Conservation (phyloP, 2,888 invertebrate species). For the Tridacna crocea region DNA sequence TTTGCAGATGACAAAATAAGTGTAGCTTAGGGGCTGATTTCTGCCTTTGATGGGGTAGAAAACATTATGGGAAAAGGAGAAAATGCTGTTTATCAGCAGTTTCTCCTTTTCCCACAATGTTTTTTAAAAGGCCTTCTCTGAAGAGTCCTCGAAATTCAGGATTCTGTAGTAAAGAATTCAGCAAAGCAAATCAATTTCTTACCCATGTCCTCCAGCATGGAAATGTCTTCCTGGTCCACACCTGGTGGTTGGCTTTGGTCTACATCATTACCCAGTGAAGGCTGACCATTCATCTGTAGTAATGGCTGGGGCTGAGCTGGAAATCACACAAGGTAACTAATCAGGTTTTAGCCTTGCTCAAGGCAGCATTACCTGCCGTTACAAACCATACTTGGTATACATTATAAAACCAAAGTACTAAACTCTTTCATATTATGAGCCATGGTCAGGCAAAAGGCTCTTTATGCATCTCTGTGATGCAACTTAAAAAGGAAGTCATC, state of each 20-base stretch:
- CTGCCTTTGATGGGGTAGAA: too few species aligned
- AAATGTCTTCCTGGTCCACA: constrained; percentile 37
- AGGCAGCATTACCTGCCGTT: neutral
- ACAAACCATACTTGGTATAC: neutral
- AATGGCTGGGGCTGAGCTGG: constrained; percentile 69
- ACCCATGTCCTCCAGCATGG: constrained; percentile 55
- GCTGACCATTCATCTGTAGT: constrained; percentile 22
- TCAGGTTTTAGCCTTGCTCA: neutral
- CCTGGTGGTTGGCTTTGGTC: constrained; percentile 5
- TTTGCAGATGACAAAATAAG: too few species aligned
- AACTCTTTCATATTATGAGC: too few species aligned
- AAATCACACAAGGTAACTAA: constrained; percentile 25
- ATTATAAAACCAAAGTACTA: neutral
- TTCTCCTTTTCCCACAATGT: neutral
- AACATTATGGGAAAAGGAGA: constrained; percentile 1
- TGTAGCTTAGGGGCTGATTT: too few species aligned
- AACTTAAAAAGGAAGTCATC: too few species aligned
- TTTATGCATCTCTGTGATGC: too few species aligned
- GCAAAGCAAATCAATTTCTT: neutral
- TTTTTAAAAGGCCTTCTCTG: neutral
- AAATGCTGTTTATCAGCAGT: neutral
- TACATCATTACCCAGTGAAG: constrained; percentile 29
- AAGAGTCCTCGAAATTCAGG: neutral
- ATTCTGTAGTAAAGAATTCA: neutral
- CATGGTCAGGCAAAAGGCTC: too few species aligned